Evolutionary conservation across 2,797 vertebrate species (phyloP).

Genomic region (Nannoperca obscura): DNA sequence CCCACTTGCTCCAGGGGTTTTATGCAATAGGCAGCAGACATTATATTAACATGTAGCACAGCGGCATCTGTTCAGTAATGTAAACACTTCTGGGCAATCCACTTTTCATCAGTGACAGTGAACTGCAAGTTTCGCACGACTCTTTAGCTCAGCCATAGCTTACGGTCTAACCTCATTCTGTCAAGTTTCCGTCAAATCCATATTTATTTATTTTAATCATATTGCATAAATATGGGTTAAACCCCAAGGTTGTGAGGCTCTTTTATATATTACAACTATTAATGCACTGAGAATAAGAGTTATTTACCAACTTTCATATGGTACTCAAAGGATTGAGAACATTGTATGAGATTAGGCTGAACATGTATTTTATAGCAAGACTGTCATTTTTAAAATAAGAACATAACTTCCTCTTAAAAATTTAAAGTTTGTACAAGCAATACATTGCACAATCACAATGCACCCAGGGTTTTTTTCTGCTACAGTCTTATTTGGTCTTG

Average conservation of each 20-base stretch:
- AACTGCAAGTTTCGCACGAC: slow-evolving; percentile 38
- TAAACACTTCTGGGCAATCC: slow-evolving; percentile 53
- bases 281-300: slow-evolving; percentile 54
- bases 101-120: slow-evolving; percentile 51
- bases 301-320: slow-evolving; percentile 47
- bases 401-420: neutral
- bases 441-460: neutral
- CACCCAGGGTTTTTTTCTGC: neutral
- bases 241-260: slow-evolving; percentile 35
- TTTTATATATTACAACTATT: slow-evolving; percentile 58
- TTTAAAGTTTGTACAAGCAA: neutral
- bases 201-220: slow-evolving; percentile 46
- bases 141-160: slow-evolving; percentile 46
- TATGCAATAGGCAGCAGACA: slow-evolving; percentile 27
- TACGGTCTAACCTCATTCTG: slow-evolving; percentile 68
- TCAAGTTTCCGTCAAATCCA: slow-evolving; percentile 60
- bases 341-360: slow-evolving; percentile 22
- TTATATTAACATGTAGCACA: slow-evolving; percentile 46
- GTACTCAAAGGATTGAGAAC: slow-evolving; percentile 14
- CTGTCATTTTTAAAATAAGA: neutral
- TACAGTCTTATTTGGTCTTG: neutral
- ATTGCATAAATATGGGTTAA: slow-evolving; percentile 44
- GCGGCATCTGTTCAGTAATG: slow-evolving; percentile 20
- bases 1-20: slow-evolving; percentile 52
- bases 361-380: slow-evolving; percentile 11